phyloP scores from a whole-genome alignment of 2,888 invertebrate genomes.

The Tinea pellionella region DNA sequence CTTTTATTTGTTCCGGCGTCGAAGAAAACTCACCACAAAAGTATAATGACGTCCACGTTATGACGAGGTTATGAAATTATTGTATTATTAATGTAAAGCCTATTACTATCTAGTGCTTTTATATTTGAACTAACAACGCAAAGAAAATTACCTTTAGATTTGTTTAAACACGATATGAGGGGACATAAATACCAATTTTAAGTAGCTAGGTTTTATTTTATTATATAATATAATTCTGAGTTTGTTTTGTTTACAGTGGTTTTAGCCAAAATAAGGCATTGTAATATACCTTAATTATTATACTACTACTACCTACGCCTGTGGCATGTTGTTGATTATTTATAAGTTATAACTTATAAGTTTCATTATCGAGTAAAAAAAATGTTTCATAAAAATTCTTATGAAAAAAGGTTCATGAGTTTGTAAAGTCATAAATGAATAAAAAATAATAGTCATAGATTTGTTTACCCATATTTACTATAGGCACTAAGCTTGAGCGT shows the following conservation, averaged over 20 bases:
- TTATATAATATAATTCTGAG: neutral
- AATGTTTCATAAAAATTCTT: too few relatives aligned
- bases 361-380: too few relatives aligned
- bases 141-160: slow-evolving; percentile 4
- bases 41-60: slow-evolving; percentile 3
- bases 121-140: neutral
- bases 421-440: too few relatives aligned
- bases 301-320: too few relatives aligned
- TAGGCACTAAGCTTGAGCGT: too few relatives aligned
- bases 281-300: too few relatives aligned
- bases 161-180: neutral
- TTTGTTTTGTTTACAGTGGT: neutral
- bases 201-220: neutral
- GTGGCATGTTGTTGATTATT: too few relatives aligned
- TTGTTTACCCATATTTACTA: too few relatives aligned
- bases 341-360: too few relatives aligned
- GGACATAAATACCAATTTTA: neutral
- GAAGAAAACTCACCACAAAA: slow-evolving; percentile 11
- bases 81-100: slow-evolving; percentile 8
- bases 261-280: neutral
- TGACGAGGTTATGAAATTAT: slow-evolving; percentile 9
- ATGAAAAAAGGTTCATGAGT: too few relatives aligned
- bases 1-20: slow-evolving; percentile 18
- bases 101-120: slow-evolving; percentile 6
- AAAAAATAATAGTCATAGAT: too few relatives aligned